These are phyloP conservation scores for Panopea generosa DNA, from an alignment of 2,888 invertebrate genomes.

Conservation along the genomic window DNA sequence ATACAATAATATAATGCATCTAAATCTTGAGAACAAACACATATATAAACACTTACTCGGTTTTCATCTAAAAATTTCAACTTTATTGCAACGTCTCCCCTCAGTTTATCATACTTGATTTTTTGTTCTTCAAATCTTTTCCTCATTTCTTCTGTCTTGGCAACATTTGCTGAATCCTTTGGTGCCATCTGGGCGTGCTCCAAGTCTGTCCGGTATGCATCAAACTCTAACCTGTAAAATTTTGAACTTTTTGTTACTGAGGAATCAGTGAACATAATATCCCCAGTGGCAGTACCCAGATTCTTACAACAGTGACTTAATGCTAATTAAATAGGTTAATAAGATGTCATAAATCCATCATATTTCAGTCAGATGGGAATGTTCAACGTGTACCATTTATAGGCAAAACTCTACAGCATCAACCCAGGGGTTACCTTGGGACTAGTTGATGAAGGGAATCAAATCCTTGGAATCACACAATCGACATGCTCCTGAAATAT, in stretches of 20 bases:
- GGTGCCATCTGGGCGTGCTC: conserved; percentile 89
- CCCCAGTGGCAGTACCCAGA: too few relatives aligned
- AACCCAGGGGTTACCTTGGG: too few relatives aligned
- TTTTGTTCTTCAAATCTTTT: conserved; percentile 94
- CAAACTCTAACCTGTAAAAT: conserved; percentile 93
- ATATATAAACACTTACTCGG: conserved; percentile 92
- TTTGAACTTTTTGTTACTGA: too few relatives aligned
- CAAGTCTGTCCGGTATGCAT: conserved; percentile 98
- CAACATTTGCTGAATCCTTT: conserved; percentile 84
- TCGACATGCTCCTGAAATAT: too few relatives aligned
- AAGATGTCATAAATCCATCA: not conserved
- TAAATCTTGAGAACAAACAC: too few relatives aligned
- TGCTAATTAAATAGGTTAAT: not conserved
- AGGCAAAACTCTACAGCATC: too few relatives aligned
- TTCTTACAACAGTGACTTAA: not conserved
- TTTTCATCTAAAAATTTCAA: conserved; percentile 98
- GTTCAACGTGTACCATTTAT: too few relatives aligned
- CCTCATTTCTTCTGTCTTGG: conserved; percentile 92
- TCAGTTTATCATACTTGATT: conserved; percentile 95
- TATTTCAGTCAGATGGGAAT: too few relatives aligned
- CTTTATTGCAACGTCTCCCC: conserved; percentile 97
- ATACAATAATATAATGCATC: too few relatives aligned
- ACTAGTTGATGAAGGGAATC: too few relatives aligned
- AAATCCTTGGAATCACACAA: too few relatives aligned
- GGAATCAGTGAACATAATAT: too few relatives aligned